These are phyloP conservation scores for Thunnus albacares DNA, from an alignment of 2,797 vertebrate species.

Conservation along the genomic window DNA sequence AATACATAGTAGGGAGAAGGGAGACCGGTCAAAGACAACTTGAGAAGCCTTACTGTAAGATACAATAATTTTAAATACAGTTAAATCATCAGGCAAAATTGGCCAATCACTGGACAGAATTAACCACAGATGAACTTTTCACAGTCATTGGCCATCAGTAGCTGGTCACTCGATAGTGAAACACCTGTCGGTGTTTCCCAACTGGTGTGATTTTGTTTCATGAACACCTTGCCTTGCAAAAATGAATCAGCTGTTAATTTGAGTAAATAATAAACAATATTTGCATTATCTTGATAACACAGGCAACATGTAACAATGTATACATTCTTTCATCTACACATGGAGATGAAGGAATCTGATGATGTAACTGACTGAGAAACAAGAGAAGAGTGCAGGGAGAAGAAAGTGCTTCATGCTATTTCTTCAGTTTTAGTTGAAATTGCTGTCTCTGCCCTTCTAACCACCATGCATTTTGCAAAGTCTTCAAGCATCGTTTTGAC, in stretches of 20 bases:
- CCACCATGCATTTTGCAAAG: conserved; percentile 19
- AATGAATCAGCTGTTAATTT: not conserved
- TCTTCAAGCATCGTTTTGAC: not conserved
- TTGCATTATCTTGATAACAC: not conserved
- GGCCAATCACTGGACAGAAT: not conserved
- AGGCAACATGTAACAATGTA: not conserved
- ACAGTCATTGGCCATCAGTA: not conserved
- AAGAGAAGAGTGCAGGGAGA: not conserved
- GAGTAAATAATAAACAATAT: not conserved
- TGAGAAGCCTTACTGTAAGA: not conserved
- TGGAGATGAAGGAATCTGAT: not conserved
- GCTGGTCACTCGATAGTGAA: too few relatives aligned
- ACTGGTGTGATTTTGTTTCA: not conserved
- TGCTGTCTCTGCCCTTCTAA: not conserved
- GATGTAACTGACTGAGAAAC: not conserved
- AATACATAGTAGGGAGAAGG: not conserved
- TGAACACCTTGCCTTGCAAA: not conserved
- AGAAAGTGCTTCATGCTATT: not conserved
- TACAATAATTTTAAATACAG: not conserved
- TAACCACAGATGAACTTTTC: not conserved
- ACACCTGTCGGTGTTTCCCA: not conserved
- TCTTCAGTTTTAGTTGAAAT: conserved; percentile 9
- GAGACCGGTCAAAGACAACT: not conserved
- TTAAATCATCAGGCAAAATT: not conserved
- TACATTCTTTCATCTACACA: not conserved